phyloP scores from a whole-genome alignment of 2,113 vertebrate species.

The Hyperoodon ampullatus region DNA sequence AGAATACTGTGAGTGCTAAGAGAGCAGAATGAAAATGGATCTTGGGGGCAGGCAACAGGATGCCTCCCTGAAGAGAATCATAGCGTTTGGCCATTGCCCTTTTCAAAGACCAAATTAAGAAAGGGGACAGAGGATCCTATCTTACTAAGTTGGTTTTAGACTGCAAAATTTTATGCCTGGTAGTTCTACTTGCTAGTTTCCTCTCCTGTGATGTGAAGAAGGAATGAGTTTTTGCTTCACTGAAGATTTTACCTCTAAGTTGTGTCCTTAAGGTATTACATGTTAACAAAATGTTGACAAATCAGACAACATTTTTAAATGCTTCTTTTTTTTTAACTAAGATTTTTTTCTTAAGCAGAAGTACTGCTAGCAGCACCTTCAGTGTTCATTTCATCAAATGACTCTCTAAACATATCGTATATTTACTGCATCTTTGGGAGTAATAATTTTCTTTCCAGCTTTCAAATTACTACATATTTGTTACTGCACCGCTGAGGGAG shows the following conservation, averaged over 20 bases:
- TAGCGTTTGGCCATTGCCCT: not conserved
- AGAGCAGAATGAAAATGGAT: slow-evolving; percentile 27
- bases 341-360: slow-evolving; percentile 59
- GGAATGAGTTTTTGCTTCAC: slow-evolving; percentile 69
- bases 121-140: not conserved
- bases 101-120: slow-evolving; percentile 22
- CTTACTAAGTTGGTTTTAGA: not conserved
- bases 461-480: slow-evolving; percentile 87
- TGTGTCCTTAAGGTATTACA: slow-evolving; percentile 64
- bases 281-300: slow-evolving; percentile 83
- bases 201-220: slow-evolving; percentile 26
- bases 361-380: slow-evolving; percentile 82
- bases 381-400: slow-evolving; percentile 82
- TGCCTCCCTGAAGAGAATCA: slow-evolving; percentile 1
- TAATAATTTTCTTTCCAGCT: slow-evolving; percentile 86
- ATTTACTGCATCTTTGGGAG: slow-evolving; percentile 85
- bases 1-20: not conserved
- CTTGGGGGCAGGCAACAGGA: not conserved
- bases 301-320: slow-evolving; percentile 77
- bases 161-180: fast-evolving
- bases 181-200: not conserved
- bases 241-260: slow-evolving; percentile 59
- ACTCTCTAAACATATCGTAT: slow-evolving; percentile 83
- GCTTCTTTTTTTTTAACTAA: slow-evolving; percentile 47
- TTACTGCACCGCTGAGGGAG: slow-evolving; percentile 82